Percentiles rank a stretch among this genome's conserved stretches.
Conservation (phyloP, 1,140 invertebrate species). For the Drosophila virilis region DNA sequence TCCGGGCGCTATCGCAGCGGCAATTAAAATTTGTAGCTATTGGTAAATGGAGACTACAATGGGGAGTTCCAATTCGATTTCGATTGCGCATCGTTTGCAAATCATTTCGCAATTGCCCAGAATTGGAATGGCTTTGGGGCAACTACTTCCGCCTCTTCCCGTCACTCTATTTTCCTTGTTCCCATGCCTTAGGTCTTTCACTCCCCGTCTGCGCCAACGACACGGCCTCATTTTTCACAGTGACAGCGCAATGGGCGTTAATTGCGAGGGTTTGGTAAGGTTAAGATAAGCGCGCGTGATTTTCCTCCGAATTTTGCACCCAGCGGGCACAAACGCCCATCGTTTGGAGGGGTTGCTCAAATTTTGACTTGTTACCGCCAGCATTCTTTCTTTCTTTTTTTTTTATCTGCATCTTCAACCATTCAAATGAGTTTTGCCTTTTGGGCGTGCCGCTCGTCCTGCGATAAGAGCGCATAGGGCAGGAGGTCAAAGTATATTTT, state of each 20-base stretch:
- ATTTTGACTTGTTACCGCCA: conserved; percentile 38
- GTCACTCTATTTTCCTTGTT: background rate
- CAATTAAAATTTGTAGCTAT: conserved; percentile 81
- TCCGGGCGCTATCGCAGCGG: conserved; percentile 59
- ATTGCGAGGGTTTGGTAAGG: conserved; percentile 74
- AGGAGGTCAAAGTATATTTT: conserved; percentile 51
- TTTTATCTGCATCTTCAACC: conserved; percentile 20
- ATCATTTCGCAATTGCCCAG: conserved; percentile 74
- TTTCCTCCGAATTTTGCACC: conserved; percentile 76
- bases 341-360: conserved; percentile 29
- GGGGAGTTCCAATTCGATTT: conserved; percentile 65
- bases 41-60: conserved; percentile 44
- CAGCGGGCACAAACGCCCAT: conserved; percentile 50
- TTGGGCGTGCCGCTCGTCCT: conserved; percentile 39
- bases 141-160: conserved; percentile 33
- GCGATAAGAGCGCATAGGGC: conserved; percentile 57
- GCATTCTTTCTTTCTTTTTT: conserved; percentile 25
- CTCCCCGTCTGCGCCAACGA: too few species aligned
- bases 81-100: conserved; percentile 74
- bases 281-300: conserved; percentile 81
- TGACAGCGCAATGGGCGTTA: conserved; percentile 81
- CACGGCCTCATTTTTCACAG: conserved; percentile 68
- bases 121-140: conserved; percentile 37
- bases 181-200: background rate
- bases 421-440: conserved; percentile 50